Evolutionary conservation across 2,113 vertebrate genomes (phyloP).

Genomic region (Mesoclemmys tuberculata): DNA sequence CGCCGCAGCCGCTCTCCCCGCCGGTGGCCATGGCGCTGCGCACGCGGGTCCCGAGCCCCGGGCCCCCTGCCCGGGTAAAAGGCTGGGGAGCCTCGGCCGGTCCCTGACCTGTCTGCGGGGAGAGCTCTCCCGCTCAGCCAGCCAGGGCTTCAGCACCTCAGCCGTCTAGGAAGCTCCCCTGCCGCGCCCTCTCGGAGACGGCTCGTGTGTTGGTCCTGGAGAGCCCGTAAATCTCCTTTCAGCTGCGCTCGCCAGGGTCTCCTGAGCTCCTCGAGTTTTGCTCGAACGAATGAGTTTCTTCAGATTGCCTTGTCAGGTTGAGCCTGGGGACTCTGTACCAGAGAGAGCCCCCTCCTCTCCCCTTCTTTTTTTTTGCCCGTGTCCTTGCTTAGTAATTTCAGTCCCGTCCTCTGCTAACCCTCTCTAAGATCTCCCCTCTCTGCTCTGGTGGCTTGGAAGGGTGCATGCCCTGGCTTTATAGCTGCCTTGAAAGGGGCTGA

Average conservation of each 20-base stretch:
- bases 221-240: no score
- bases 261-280: background rate
- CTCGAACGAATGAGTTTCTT: background rate
- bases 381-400: background rate
- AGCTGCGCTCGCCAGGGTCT: background rate
- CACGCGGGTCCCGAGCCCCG: background rate
- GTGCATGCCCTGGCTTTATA: conserved; percentile 79
- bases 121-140: background rate
- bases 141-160: background rate
- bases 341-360: background rate
- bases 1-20: background rate
- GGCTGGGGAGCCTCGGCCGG: background rate
- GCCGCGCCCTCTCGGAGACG: background rate
- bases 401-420: background rate
- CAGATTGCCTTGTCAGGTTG: background rate
- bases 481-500: conserved; percentile 82
- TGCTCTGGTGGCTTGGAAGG: conserved; percentile 42
- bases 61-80: background rate
- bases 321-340: background rate
- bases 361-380: background rate
- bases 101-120: background rate
- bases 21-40: background rate
- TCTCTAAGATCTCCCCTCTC: background rate
- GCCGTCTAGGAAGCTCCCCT: background rate
- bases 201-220: background rate